Evolutionary conservation across 2,888 invertebrate genomes (phyloP).

Genomic region (Hylaea fasciaria): DNA sequence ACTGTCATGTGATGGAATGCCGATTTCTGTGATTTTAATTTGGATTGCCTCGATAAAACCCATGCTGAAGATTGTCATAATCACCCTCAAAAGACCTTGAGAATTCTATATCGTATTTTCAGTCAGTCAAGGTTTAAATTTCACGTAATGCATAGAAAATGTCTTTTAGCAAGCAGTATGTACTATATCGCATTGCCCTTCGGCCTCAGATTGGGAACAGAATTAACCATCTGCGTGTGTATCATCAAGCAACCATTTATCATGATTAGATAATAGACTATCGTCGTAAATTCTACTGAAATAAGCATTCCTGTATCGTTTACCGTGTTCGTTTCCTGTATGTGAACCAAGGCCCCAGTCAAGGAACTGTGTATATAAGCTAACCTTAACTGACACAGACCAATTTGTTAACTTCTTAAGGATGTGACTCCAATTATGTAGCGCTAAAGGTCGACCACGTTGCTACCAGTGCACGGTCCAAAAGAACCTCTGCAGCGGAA

Average conservation of each 20-base stretch:
- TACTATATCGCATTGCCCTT: constrained; percentile 18
- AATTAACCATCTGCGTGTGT: constrained; percentile 23
- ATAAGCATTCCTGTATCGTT: constrained; percentile 12
- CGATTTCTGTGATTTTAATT: not conserved
- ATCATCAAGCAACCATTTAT: constrained; percentile 30
- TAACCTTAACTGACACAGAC: constrained; percentile 10
- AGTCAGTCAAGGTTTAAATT: constrained; percentile 9
- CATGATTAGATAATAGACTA: constrained; percentile 17
- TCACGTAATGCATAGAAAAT: constrained; percentile 4
- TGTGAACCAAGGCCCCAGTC: constrained; percentile 34
- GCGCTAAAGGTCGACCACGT: not conserved
- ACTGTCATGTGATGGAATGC: not conserved
- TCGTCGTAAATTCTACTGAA: constrained; percentile 23
- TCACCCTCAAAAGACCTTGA: not conserved
- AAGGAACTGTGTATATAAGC: constrained; percentile 30
- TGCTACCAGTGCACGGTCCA: no score
- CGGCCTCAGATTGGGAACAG: constrained; percentile 15
- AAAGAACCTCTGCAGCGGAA: not conserved
- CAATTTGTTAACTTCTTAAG: not conserved
- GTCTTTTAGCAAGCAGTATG: constrained; percentile 13
- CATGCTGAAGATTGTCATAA: constrained; percentile 2
- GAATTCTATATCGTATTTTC: not conserved
- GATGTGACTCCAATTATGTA: not conserved
- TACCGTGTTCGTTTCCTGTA: constrained; percentile 10
- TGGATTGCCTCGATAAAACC: not conserved